Evolutionary conservation across 2,797 vertebrate genomes (phyloP), one percentile per base, ranked within the genome.

Genomic region (Bradypodion ventrale): DNA sequence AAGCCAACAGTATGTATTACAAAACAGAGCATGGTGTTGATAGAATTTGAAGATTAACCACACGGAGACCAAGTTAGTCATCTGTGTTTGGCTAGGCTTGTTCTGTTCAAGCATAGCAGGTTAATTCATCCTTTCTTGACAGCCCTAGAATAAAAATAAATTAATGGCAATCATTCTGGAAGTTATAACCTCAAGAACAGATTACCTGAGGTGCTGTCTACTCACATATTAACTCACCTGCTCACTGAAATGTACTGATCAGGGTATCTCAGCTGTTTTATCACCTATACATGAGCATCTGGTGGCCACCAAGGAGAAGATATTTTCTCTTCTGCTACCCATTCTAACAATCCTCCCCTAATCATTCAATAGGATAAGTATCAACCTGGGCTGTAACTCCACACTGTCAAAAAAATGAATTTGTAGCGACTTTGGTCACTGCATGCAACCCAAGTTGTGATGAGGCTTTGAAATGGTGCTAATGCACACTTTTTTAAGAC

Each of bases 31-130:
- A 10, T 77, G 89, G 90, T 90, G 86, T 76, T 75, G 86, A 93
- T 87, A 93, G 85, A 90, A 75, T 16, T 83, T 84, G 84, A 89
- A 56, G 6, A 88, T 37, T 40, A 90, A 90, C 88, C 86, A 88
- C 94, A 88, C 92, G 35, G 40, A 91, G 89, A 91, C 83, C 70
- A 83, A 85, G 65, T 83, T 75, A 81, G 76, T 85, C 46, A 74
- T 87, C 63, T 76, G 74, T 35, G 77, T 90, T 87, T 93, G 85
- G n/a, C 59, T 89, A 78, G 74, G 83, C 83, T 87, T 75, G 70
- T 60, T 91, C 35, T 69, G 59, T 82, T 76, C 59, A 65, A 78
- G 62, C 52, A 29, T 82, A 77, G 86, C 78, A 85, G 40, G 16
- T 62, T 62, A 77, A 63, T 46, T 85, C 74, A 79, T 82, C 88